Evolutionary conservation across 2,113 vertebrate genomes (phyloP).

Genomic region (rat (Rattus norvegicus)): GRCr8 NC_086029.1:51370001-51370500

Average conservation of each 20-base stretch:
- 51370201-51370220: constrained; percentile 56
- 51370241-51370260: neutral
- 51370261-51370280: neutral
- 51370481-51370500: constrained; percentile 72
- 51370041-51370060: constrained; percentile 45
- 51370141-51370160: constrained; percentile 17
- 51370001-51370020: neutral
- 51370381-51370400: constrained; percentile 43
- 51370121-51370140: constrained; percentile 57
- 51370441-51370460: constrained; percentile 34
- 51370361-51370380: constrained; percentile 33
- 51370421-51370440: constrained; percentile 35
- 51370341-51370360: constrained; percentile 66
- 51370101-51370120: constrained; percentile 59
- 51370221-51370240: constrained; percentile 54
- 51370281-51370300: constrained; percentile 18
- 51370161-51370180: constrained; percentile 49
- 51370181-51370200: constrained; percentile 23
- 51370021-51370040: constrained; percentile 7
- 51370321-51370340: constrained; percentile 68
- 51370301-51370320: constrained; percentile 58
- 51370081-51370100: constrained; percentile 64
- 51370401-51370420: constrained; percentile 24
- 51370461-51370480: constrained; percentile 40
- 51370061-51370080: constrained; percentile 29